Base-by-base conservation (phyloP, 2,888 invertebrate species). In the Himalopsyche anomala region DNA sequence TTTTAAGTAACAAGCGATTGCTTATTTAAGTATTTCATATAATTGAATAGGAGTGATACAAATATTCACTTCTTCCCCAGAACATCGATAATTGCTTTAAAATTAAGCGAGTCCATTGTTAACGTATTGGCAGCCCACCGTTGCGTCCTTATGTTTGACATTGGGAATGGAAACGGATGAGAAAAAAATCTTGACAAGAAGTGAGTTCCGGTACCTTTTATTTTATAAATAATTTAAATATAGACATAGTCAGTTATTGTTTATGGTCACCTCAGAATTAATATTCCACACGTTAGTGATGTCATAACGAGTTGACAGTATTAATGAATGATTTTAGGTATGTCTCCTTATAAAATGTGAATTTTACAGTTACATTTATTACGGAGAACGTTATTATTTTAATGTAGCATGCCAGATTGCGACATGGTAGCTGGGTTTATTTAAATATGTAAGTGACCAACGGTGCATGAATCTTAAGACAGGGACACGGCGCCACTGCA, bases 381-480 rank as follows among this genome's bases (percentile, higher is more conserved):
- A n/a, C 28, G 19, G 19, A 28, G 19, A 62, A 62, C 62, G 62
- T 62, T 62, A 62, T 62, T 19, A 62, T 62, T 62, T 62, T 62
- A 62, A 62, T 62, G 62, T 62, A 62, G 62, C 62, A 62, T 62
- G 62, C 62, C 62, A 8, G 51, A 62, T 62, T 62, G 19, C 62
- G 62, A 62, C 11, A 62, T 62, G 62, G 19, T 62, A 19, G n/a
- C 19, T 28, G 62, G 19, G 15, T 62, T 62, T 62, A 62, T 19
- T 62, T 62, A 28, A 62, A 62, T 62, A 9, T 62, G 51, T 51
- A 51, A 62, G 62, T 28, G 62, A 62, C 62, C 62, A 62, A 62
- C 62, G 19, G 62, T 19, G 62, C 62, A 28, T 62, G 28, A 62
- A 62, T 62, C 19, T 9, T 15, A 62, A 19, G n/a, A 19, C 15